Evolutionary conservation across 2,113 vertebrate species (phyloP).

Genomic region (Saimiri boliviensis): DNA sequence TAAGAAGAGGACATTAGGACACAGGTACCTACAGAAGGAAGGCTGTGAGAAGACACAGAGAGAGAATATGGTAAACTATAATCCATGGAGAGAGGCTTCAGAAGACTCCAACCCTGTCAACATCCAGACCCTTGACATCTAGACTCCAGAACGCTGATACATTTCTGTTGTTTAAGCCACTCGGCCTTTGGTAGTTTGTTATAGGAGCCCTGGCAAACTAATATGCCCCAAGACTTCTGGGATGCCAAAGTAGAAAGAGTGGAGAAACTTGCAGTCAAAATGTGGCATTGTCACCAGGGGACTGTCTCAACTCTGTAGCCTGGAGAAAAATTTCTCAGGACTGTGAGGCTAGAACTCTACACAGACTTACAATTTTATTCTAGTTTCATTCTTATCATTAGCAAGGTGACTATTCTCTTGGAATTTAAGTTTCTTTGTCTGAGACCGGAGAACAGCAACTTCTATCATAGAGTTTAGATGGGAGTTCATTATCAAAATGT

Average conservation of each 20-base stretch:
- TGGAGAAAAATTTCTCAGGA: not conserved
- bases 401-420: not conserved
- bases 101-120: not conserved
- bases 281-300: not conserved
- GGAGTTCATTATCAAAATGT: not conserved
- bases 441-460: not conserved
- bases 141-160: not conserved
- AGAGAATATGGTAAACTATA: not conserved
- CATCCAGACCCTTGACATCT: not conserved
- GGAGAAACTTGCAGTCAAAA: not conserved
- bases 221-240: not conserved
- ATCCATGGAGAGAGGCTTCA: not conserved
- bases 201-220: fast-evolving
- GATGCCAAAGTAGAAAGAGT: not conserved
- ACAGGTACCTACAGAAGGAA: no score
- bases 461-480: not conserved
- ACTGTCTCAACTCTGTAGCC: not conserved
- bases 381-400: not conserved
- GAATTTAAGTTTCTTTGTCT: not conserved
- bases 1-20: not conserved
- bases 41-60: not conserved
- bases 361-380: not conserved
- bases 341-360: not conserved
- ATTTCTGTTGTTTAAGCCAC: not conserved
- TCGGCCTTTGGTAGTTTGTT: not conserved